Percentiles rank a stretch among this genome's conserved stretches.
Conservation (phyloP, 2,797 vertebrate species). For the Simalia tracyae region DNA sequence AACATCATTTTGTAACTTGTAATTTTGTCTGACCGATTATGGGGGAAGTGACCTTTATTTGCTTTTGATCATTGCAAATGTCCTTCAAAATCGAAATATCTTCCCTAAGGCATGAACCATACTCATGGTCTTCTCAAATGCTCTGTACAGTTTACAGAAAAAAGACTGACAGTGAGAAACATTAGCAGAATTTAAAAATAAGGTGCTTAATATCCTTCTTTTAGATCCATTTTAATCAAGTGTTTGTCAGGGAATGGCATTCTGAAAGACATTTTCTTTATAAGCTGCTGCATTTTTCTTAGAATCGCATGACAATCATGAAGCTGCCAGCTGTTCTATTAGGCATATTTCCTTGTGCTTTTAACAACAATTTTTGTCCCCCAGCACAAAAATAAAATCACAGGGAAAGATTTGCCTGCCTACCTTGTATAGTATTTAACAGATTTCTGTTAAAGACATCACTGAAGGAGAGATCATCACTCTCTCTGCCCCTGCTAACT, state of each 20-base stretch:
- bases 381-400: background rate
- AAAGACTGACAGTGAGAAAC: conserved; percentile 30
- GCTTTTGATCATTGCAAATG: conserved; percentile 34
- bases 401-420: background rate
- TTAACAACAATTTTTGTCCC: background rate
- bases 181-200: background rate
- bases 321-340: background rate
- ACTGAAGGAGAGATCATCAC: too few species aligned
- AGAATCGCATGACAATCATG: background rate
- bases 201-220: background rate
- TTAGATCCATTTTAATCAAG: background rate
- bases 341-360: background rate
- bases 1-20: background rate
- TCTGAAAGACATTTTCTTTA: background rate
- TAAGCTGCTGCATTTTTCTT: background rate
- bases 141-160: background rate
- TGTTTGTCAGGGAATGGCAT: background rate
- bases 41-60: conserved; percentile 21
- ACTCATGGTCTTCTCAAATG: conserved; percentile 41
- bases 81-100: conserved; percentile 41
- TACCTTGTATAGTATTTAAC: background rate
- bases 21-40: conserved; percentile 23
- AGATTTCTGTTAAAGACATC: background rate
- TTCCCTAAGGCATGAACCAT: conserved; percentile 39
- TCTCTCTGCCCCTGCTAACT: background rate